phyloP scores from a whole-genome alignment of 2,888 invertebrate species.

The Tolmerus cingulatus region DNA sequence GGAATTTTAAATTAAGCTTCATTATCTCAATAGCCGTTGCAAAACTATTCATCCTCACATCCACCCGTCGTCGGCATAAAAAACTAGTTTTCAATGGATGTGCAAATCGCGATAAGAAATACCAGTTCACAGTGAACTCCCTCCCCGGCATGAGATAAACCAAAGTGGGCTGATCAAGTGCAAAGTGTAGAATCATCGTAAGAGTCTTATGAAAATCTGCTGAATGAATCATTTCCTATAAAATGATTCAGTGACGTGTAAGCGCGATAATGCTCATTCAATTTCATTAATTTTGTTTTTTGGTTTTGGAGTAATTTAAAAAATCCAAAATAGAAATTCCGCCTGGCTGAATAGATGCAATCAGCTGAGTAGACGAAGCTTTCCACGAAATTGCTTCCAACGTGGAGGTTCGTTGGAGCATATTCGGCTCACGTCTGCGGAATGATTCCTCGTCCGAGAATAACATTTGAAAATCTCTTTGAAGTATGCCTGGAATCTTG shows the following conservation, averaged over 20 bases:
- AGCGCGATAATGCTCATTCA: neutral
- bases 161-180: slow-evolving; percentile 30
- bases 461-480: slow-evolving; percentile 6
- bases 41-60: neutral
- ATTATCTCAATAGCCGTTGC: neutral
- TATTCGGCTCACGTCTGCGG: neutral
- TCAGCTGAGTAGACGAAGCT: neutral
- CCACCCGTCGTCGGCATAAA: neutral
- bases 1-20: neutral
- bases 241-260: neutral
- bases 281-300: neutral
- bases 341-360: neutral
- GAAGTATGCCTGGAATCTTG: neutral
- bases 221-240: slow-evolving; percentile 7
- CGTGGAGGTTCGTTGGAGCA: neutral
- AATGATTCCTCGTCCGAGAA: neutral
- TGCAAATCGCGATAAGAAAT: neutral
- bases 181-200: slow-evolving; percentile 1
- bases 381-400: neutral
- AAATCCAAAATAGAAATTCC: neutral
- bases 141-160: neutral
- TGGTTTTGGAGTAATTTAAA: neutral
- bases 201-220: neutral
- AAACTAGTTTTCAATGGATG: neutral
- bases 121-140: neutral